Evolutionary conservation across 53 echinoderm and acorn worm genomes (phyloP).

Genomic region (Pentamera pediparva): DNA sequence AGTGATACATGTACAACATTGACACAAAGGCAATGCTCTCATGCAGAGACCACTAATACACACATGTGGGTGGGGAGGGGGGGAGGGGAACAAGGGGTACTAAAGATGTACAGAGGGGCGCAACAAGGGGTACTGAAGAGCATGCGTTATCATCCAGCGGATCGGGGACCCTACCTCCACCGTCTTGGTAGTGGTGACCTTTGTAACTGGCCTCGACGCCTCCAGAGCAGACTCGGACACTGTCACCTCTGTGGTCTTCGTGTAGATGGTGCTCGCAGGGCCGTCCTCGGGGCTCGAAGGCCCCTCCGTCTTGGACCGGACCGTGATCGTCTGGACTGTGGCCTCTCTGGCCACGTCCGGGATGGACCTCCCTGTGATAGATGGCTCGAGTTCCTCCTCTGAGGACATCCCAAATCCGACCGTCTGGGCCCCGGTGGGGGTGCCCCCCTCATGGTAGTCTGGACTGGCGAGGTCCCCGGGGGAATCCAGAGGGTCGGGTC

Average conservation of each 20-base stretch:
- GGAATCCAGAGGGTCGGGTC: slow-evolving; percentile 71
- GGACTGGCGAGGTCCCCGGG: slow-evolving; percentile 65
- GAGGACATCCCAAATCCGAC: slow-evolving; percentile 30
- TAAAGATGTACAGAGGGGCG: neutral
- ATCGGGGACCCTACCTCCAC: slow-evolving; percentile 63
- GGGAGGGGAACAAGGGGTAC: neutral
- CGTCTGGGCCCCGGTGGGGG: slow-evolving; percentile 71
- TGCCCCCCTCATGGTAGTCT: slow-evolving; percentile 59
- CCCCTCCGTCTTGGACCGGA: slow-evolving; percentile 32
- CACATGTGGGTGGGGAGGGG: neutral
- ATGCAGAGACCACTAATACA: neutral
- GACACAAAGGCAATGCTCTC: neutral
- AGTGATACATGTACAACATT: neutral
- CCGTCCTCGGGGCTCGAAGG: slow-evolving; percentile 6
- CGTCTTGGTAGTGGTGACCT: slow-evolving; percentile 61
- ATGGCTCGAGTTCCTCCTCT: slow-evolving; percentile 11
- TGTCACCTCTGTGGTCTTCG: slow-evolving; percentile 72
- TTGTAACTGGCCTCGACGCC: slow-evolving; percentile 33
- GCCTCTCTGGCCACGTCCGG: slow-evolving; percentile 48
- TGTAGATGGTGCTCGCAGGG: slow-evolving; percentile 4
- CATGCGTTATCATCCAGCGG: neutral
- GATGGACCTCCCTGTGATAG: slow-evolving; percentile 12
- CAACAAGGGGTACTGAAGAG: neutral
- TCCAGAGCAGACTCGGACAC: slow-evolving; percentile 71
- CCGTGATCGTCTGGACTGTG: slow-evolving; percentile 52